Conservation (phyloP, 2,797 vertebrate species). For the Kryptopterus vitreolus region DNA sequence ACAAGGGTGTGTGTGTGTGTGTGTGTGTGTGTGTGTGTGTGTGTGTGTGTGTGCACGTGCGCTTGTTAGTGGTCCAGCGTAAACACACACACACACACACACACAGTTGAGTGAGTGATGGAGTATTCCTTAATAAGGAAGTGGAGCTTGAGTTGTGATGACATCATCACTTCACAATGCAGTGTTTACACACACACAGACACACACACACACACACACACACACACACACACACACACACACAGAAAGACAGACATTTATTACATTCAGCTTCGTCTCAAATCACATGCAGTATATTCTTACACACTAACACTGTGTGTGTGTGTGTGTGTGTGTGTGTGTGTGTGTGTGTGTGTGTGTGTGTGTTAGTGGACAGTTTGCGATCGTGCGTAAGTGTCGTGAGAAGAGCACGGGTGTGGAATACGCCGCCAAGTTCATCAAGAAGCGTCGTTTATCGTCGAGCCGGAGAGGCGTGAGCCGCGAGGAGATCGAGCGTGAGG, state of each 20-base stretch:
- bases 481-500: conserved; percentile 96
- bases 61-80: too few species aligned
- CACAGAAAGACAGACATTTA: not conserved
- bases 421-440: conserved; percentile 96
- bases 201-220: not conserved
- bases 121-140: conserved; percentile 61
- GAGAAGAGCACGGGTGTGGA: conserved; percentile 82
- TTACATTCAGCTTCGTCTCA: not conserved
- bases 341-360: conserved; percentile 70
- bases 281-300: not conserved
- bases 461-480: conserved; percentile 94
- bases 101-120: not conserved
- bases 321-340: not conserved
- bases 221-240: too few species aligned
- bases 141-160: conserved; percentile 62
- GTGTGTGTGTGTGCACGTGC: too few species aligned
- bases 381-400: conserved; percentile 92
- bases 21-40: too few species aligned
- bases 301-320: not conserved
- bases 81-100: not conserved
- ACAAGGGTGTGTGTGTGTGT: not conserved
- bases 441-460: conserved; percentile 92
- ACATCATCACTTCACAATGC: conserved; percentile 69
- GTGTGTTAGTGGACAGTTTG: conserved; percentile 85
- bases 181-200: not conserved